Conservation (phyloP, 2,113 vertebrate genomes). For the Callionymus lyra region DNA sequence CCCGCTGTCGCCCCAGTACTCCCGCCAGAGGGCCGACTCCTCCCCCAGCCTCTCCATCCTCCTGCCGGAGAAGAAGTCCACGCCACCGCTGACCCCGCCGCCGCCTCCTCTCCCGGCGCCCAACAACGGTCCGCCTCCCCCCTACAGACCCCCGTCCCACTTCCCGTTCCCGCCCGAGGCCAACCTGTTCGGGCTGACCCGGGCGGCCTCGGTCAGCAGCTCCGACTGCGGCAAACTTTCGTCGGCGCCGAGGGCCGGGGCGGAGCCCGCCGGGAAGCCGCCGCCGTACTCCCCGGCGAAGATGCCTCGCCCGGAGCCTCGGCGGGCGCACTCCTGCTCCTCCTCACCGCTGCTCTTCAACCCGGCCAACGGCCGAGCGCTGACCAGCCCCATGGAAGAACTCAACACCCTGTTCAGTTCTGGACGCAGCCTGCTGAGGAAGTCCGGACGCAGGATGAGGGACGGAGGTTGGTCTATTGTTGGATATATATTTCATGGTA, state of each 20-base stretch:
- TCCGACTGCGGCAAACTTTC: slow-evolving; percentile 66
- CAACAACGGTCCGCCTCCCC: slow-evolving; percentile 59
- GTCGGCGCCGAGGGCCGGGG: slow-evolving; percentile 53
- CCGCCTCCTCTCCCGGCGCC: slow-evolving; percentile 66
- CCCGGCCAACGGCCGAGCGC: slow-evolving; percentile 73
- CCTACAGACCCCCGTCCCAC: slow-evolving; percentile 74
- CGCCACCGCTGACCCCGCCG: slow-evolving; percentile 81
- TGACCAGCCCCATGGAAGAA: slow-evolving; percentile 91
- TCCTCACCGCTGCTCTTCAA: slow-evolving; percentile 76
- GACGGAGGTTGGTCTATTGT: slow-evolving; percentile 73
- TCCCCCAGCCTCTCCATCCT: slow-evolving; percentile 75
- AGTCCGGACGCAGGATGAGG: slow-evolving; percentile 83
- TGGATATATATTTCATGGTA: slow-evolving; percentile 1
- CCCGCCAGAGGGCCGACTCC: slow-evolving; percentile 74
- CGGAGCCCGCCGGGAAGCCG: slow-evolving; percentile 62
- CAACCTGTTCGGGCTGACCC: slow-evolving; percentile 57
- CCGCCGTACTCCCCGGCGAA: slow-evolving; percentile 77
- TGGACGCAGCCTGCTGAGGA: slow-evolving; percentile 81
- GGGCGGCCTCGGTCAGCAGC: slow-evolving; percentile 51
- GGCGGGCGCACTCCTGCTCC: slow-evolving; percentile 71
- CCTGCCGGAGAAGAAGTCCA: slow-evolving; percentile 71
- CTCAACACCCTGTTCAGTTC: slow-evolving; percentile 89
- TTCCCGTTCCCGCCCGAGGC: slow-evolving; percentile 79
- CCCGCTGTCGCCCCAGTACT: slow-evolving; percentile 79
- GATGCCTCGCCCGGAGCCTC: slow-evolving; percentile 69